These are phyloP conservation scores for Phthorimaea operculella DNA, from an alignment of 1,140 invertebrate species.

Conservation along the genomic window DNA sequence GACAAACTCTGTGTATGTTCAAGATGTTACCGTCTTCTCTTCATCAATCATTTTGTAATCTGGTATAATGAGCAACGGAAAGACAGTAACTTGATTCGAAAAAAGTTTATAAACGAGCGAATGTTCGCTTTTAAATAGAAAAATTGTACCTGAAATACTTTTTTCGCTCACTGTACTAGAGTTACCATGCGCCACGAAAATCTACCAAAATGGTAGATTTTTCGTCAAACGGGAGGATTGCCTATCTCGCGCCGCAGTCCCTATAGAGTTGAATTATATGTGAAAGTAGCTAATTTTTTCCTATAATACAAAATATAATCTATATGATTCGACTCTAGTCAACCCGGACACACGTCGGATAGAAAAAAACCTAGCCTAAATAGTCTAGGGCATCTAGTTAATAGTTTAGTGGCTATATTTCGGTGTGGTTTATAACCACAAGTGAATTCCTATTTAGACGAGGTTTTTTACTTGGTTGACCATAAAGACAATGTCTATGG, in stretches of 20 bases:
- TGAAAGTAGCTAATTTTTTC: background rate
- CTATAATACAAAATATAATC: background rate
- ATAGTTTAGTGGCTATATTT: background rate
- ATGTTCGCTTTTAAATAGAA: background rate
- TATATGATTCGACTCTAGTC: background rate
- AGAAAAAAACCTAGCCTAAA: conserved; percentile 3
- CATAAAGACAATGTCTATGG: background rate
- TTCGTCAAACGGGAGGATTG: background rate
- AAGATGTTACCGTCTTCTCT: no score
- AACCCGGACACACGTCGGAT: conserved; percentile 4
- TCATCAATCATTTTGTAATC: no score
- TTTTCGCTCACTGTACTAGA: no score
- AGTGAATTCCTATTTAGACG: conserved; percentile 4
- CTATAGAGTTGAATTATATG: conserved; percentile 4
- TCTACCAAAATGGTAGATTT: background rate
- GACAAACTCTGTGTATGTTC: no score
- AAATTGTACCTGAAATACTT: background rate
- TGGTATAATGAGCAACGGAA: no score
- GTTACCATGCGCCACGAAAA: background rate
- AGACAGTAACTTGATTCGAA: no score
- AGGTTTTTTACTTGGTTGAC: conserved; percentile 1
- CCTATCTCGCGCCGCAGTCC: conserved; percentile 12
- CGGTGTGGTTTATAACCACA: background rate
- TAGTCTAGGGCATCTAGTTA: background rate
- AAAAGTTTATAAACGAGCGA: background rate